These are phyloP conservation scores for Melieria crassipennis DNA, from an alignment of 2,888 invertebrate species.

Conservation along the genomic window DNA sequence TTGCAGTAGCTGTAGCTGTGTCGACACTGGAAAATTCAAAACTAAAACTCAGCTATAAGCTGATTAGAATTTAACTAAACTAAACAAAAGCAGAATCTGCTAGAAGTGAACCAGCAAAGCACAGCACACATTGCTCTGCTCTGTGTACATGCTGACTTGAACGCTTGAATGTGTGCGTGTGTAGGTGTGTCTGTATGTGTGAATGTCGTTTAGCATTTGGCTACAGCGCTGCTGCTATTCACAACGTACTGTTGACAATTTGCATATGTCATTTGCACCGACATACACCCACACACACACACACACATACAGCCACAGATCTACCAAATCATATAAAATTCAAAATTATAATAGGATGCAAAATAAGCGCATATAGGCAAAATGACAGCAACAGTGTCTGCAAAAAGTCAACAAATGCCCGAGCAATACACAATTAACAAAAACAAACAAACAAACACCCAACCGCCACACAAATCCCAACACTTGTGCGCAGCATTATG, in stretches of 20 bases:
- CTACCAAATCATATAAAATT: background rate
- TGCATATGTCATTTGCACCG: conserved; percentile 2
- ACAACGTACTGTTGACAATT: background rate
- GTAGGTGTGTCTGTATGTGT: background rate
- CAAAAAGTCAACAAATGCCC: background rate
- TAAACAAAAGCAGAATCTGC: no score
- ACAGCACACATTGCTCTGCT: no score
- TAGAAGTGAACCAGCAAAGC: no score
- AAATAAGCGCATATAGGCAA: background rate
- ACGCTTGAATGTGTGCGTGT: background rate
- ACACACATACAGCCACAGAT: conserved; percentile 3
- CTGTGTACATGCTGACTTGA: background rate
- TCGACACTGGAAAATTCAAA: no score
- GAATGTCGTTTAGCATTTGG: background rate
- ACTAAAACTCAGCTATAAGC: no score
- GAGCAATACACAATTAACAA: background rate
- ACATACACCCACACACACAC: conserved; percentile 5
- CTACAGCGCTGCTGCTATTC: background rate
- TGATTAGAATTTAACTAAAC: no score
- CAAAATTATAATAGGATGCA: background rate
- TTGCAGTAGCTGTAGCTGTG: no score
- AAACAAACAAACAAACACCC: no score
- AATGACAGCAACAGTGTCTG: background rate
- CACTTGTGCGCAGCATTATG: background rate
- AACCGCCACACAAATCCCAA: background rate